phyloP scores from a whole-genome alignment of 2,888 invertebrate species.

The Euplagia quadripunctaria region DNA sequence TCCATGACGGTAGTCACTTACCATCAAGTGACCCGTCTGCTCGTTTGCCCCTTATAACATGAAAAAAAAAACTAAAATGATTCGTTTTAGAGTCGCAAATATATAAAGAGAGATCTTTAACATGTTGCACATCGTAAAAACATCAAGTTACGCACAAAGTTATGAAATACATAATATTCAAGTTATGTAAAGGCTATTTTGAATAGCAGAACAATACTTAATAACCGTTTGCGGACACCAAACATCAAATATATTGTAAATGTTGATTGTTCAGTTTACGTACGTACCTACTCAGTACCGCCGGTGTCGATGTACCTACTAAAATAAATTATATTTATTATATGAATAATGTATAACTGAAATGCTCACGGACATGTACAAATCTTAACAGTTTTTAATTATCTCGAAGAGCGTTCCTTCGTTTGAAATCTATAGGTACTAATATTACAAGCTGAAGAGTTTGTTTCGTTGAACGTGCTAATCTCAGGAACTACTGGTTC shows the following conservation, averaged over 20 bases:
- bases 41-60: too few relatives aligned
- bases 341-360: slow-evolving; percentile 31
- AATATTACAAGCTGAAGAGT: too few relatives aligned
- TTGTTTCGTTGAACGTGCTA: too few relatives aligned
- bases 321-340: slow-evolving; percentile 31
- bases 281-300: neutral
- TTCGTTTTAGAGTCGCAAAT: neutral
- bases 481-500: too few relatives aligned
- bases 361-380: slow-evolving; percentile 4
- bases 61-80: too few relatives aligned
- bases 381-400: neutral
- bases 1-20: too few relatives aligned
- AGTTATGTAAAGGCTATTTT: neutral
- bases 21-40: too few relatives aligned
- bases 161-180: neutral
- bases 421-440: too few relatives aligned
- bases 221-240: neutral
- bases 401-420: too few relatives aligned
- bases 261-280: neutral
- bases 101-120: neutral
- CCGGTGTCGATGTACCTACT: slow-evolving; percentile 20
- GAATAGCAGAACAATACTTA: neutral
- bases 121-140: neutral
- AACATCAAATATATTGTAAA: neutral
- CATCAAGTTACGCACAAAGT: neutral